Evolutionary conservation across 2,888 invertebrate genomes (phyloP).

Genomic region (Smittia sp.): DNA sequence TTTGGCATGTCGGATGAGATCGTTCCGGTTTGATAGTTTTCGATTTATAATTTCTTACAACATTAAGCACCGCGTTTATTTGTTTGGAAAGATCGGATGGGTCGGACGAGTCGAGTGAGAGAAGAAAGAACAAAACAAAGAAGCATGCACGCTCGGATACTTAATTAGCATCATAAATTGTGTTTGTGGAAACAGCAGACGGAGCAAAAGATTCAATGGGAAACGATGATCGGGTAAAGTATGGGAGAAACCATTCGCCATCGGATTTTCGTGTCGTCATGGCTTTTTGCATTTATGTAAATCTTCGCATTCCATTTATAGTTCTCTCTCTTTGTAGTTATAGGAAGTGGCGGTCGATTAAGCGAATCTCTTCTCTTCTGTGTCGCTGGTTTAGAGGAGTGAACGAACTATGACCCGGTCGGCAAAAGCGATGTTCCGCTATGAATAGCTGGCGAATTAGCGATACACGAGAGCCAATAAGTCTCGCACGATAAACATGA

Average conservation of each 20-base stretch:
- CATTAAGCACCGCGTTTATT: slow-evolving; percentile 12
- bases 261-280: slow-evolving; percentile 20
- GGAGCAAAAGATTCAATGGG: not conserved
- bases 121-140: not conserved
- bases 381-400: not conserved
- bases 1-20: slow-evolving; percentile 30
- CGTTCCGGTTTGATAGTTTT: slow-evolving; percentile 23
- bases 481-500: not conserved
- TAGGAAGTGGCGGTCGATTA: slow-evolving; percentile 6
- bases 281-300: slow-evolving; percentile 15
- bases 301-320: slow-evolving; percentile 16
- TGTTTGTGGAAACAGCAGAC: not conserved
- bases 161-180: slow-evolving; percentile 25
- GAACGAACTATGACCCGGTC: not conserved
- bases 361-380: not conserved
- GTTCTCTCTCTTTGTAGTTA: not conserved
- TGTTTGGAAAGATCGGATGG: not conserved
- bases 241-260: slow-evolving; percentile 7
- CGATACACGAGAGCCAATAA: not conserved
- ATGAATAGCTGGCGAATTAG: not conserved
- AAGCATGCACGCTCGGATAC: not conserved
- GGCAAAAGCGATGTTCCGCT: not conserved
- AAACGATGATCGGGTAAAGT: not conserved
- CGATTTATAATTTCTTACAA: slow-evolving; percentile 18
- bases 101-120: not conserved